Conservation (phyloP, 2,113 vertebrate species). For the Sylvietta virens region DNA sequence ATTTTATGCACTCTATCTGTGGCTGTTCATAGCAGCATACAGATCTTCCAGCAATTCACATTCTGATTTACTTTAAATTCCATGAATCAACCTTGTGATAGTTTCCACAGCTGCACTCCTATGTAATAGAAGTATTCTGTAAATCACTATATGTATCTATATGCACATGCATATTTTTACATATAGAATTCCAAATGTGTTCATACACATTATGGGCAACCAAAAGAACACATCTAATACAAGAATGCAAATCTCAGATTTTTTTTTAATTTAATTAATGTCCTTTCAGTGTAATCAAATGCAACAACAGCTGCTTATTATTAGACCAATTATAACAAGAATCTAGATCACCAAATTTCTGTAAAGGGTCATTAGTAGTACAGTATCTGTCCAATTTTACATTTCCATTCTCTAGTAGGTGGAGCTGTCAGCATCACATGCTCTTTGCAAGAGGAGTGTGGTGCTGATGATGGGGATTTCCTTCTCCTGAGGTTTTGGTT, state of each 20-base stretch:
- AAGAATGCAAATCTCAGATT: not conserved
- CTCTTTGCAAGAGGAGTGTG: not conserved
- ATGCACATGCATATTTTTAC: not conserved
- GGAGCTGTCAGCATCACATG: not conserved
- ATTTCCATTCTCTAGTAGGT: not conserved
- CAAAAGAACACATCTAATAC: not conserved
- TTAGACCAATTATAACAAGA: not conserved
- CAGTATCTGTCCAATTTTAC: not conserved
- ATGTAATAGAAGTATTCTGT: not conserved
- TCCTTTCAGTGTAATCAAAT: not conserved
- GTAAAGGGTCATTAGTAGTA: not conserved
- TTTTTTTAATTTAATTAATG: not conserved
- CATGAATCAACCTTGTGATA: not conserved
- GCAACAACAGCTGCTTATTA: not conserved
- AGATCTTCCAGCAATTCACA: not conserved
- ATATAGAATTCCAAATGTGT: not conserved
- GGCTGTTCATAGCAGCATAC: not conserved
- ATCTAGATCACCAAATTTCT: not conserved
- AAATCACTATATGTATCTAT: not conserved
- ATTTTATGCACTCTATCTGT: not conserved
- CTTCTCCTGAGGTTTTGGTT: not conserved
- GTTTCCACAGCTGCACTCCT: not conserved
- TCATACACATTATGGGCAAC: not conserved
- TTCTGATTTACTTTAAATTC: conserved; percentile 25
- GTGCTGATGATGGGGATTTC: not conserved